Evolutionary conservation across 1,140 invertebrate species (phyloP).

Genomic region (Vollenhovia emeryi): DNA sequence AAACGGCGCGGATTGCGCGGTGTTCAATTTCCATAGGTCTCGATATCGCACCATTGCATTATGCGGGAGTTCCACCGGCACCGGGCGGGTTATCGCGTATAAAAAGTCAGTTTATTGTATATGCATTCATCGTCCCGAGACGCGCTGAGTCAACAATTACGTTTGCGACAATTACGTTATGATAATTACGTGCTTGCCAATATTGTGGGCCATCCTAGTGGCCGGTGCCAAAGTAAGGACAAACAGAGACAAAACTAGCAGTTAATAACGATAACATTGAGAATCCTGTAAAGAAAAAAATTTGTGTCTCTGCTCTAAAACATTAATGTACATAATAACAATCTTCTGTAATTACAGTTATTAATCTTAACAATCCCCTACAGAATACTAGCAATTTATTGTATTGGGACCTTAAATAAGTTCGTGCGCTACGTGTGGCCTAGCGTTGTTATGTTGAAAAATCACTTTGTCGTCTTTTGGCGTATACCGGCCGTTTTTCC

Average conservation of each 20-base stretch:
- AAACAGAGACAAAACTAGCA: not conserved
- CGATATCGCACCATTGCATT: not conserved
- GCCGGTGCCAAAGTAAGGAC: constrained; percentile 21
- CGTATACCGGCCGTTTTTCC: no score
- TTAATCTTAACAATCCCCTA: not conserved
- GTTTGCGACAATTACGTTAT: not conserved
- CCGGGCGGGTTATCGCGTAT: constrained; percentile 7
- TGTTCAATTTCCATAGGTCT: not conserved
- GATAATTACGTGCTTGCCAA: not conserved
- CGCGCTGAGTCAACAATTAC: not conserved
- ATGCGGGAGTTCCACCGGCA: not conserved
- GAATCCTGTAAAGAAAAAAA: not conserved
- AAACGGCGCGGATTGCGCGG: not conserved
- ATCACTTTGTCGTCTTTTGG: no score
- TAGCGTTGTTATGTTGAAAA: no score
- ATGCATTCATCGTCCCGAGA: not conserved
- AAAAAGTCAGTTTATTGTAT: constrained; percentile 36
- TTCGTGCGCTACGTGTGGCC: no score
- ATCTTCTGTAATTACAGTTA: not conserved
- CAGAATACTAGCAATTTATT: not conserved
- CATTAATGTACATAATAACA: not conserved
- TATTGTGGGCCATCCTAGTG: constrained; percentile 24
- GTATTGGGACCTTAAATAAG: no score
- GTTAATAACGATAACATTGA: not conserved
- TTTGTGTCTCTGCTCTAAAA: no score